Base-by-base conservation (phyloP, 2,888 invertebrate species). In the Tetragonisca angustula region DNA sequence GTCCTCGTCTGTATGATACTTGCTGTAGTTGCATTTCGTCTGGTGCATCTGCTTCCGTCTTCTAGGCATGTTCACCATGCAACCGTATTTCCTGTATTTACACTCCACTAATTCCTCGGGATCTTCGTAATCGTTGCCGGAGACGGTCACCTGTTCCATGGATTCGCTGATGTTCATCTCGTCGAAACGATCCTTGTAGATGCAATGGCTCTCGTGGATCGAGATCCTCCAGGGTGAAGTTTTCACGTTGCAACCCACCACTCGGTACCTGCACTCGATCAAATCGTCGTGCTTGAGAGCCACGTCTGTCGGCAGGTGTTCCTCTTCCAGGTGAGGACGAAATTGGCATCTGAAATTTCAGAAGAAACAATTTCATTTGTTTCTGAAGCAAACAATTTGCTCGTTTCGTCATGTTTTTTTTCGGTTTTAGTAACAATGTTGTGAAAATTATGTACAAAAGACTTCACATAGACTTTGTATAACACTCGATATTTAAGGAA, bases 61-160 rank as follows among this genome's bases (percentile, higher is more conserved):
- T 6, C 90, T 81, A 0, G 91, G 92, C 91, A 94, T 92, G 65
- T 83, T 90, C 3, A 94, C 93, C 89, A 85, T 91, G 81, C 94
- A 94, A 13, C 94, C 94, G 61, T 90, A 79, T 15, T 69, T 69
- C 1, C 81, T 78, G 68, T 88, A 93, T 43, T 87, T 88, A 72
- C 94, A 94, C 0, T 91, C 88, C 0, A 92, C 90, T 77, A 94
- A 67, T 21, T 90, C 88, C 0, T 87, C 79, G 0, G 88, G 81
- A 27, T 83, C 81, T 50, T 89, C 89, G 54, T 74, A 24, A 13
- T 71, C 73, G 21, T 80, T 50, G 54, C 59, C 72, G 19, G 21
- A 21, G 50, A 90, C 79, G 13, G 81, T 80, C 13, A 83, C 49
- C 9, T 43, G 71, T 19, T 65, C 74, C 19, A 88, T 24, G 2